These are phyloP conservation scores for Wiebesia pumilae DNA, from an alignment of 1,140 invertebrate species.

Conservation along the genomic window DNA sequence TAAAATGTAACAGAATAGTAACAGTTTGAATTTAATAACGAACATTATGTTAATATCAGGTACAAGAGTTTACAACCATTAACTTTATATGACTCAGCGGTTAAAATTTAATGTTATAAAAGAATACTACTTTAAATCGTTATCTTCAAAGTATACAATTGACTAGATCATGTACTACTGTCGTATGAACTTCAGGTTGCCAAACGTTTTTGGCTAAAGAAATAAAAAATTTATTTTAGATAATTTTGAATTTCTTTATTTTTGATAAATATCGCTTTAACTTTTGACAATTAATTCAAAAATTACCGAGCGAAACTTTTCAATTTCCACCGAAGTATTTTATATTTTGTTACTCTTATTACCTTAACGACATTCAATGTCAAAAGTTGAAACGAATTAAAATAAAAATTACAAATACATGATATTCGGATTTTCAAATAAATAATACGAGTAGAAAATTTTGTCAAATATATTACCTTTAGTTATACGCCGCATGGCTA, in stretches of 20 bases:
- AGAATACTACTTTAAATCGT: not conserved
- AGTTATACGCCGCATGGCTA: constrained; percentile 81
- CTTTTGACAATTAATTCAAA: constrained; percentile 15
- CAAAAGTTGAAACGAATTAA: constrained; percentile 9
- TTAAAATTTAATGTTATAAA: constrained; percentile 8
- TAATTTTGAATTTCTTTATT: constrained; percentile 17
- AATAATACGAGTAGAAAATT: not conserved
- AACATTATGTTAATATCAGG: not conserved
- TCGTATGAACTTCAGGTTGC: constrained; percentile 23
- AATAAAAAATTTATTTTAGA: constrained; percentile 33
- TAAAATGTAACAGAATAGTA: constrained; percentile 1
- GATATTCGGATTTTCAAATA: not conserved
- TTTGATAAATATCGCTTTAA: constrained; percentile 1
- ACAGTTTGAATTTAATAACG: too few species aligned
- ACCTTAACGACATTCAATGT: not conserved
- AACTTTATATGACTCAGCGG: not conserved
- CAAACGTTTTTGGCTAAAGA: constrained; percentile 8
- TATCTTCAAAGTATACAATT: not conserved
- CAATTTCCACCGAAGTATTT: not conserved
- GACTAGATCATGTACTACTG: not conserved
- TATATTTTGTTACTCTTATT: not conserved
- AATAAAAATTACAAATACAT: not conserved
- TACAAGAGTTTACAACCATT: constrained; percentile 1
- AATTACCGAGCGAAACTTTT: not conserved
- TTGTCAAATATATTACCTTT: constrained; percentile 76